Conservation (phyloP, 2,797 vertebrate genomes). For the Schizothorax lantsangensis region DNA sequence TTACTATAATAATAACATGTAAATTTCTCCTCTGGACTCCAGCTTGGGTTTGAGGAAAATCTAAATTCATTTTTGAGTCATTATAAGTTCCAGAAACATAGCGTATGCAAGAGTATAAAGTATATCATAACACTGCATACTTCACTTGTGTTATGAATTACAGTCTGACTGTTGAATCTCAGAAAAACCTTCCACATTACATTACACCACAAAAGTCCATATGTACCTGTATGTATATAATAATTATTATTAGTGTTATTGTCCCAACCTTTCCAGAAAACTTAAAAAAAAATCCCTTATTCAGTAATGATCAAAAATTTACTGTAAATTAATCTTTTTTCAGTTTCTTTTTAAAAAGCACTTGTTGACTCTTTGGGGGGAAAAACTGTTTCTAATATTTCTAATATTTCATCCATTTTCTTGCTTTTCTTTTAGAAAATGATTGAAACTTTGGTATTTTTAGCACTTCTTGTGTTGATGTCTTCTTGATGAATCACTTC, state of each 20-base stretch:
- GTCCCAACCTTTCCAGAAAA: too few species aligned
- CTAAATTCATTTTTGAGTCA: slow-evolving; percentile 84
- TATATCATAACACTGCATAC: slow-evolving; percentile 54
- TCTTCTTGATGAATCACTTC: too few species aligned
- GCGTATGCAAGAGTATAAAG: slow-evolving; percentile 70
- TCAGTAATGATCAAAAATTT: too few species aligned
- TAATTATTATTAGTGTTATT: background rate
- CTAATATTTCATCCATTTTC: too few species aligned
- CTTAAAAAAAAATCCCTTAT: too few species aligned
- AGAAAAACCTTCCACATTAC: background rate
- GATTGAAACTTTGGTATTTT: background rate
- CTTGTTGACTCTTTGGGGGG: too few species aligned
- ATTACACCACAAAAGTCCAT: background rate
- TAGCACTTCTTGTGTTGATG: background rate
- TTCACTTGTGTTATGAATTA: slow-evolving; percentile 43
- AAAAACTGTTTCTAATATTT: too few species aligned
- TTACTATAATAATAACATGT: slow-evolving; percentile 88
- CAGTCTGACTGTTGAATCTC: background rate
- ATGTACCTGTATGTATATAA: background rate
- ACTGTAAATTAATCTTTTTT: too few species aligned
- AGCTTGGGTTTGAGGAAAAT: slow-evolving; percentile 72
- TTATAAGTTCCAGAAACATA: slow-evolving; percentile 73
- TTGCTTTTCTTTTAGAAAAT: background rate
- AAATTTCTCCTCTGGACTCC: slow-evolving; percentile 80
- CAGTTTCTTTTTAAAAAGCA: too few species aligned